Percentiles rank a stretch among this genome's conserved stretches.
Evolutionary conservation across 2,797 vertebrate species (phyloP).

Genomic region (Silurus lanzhouensis): DNA sequence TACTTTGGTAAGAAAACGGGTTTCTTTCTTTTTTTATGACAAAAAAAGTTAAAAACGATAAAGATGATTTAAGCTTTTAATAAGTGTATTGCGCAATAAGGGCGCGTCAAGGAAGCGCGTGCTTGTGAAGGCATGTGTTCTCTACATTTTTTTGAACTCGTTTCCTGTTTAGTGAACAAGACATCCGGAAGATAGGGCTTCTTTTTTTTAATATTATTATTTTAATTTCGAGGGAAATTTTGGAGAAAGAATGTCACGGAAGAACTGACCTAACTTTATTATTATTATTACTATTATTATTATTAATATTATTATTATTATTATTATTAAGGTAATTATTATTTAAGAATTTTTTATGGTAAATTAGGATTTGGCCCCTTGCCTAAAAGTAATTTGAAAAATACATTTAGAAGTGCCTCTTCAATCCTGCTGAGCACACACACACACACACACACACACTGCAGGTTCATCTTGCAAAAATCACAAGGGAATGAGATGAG

Average conservation of each 20-base stretch:
- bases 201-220: not conserved
- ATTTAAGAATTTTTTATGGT: too few species aligned
- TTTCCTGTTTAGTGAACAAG: slow-evolving; percentile 39
- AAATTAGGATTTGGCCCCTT: not conserved
- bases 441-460: not conserved
- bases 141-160: not conserved
- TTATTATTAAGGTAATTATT: not conserved
- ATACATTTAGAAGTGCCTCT: not conserved
- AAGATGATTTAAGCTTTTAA: not conserved
- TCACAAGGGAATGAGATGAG: not conserved
- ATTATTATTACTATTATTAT: not conserved
- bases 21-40: not conserved
- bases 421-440: not conserved
- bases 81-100: not conserved
- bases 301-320: too few species aligned
- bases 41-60: not conserved
- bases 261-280: not conserved
- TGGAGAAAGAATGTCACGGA: not conserved
- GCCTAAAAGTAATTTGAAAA: not conserved
- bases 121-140: not conserved
- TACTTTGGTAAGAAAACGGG: slow-evolving; percentile 88
- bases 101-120: slow-evolving; percentile 33
- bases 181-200: not conserved
- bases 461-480: not conserved
- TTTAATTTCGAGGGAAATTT: not conserved